A percentile compares a stretch with the other conserved stretches of the same genome.
phyloP scores from a whole-genome alignment of 2,797 vertebrate species.

The Amblyraja radiata region DNA sequence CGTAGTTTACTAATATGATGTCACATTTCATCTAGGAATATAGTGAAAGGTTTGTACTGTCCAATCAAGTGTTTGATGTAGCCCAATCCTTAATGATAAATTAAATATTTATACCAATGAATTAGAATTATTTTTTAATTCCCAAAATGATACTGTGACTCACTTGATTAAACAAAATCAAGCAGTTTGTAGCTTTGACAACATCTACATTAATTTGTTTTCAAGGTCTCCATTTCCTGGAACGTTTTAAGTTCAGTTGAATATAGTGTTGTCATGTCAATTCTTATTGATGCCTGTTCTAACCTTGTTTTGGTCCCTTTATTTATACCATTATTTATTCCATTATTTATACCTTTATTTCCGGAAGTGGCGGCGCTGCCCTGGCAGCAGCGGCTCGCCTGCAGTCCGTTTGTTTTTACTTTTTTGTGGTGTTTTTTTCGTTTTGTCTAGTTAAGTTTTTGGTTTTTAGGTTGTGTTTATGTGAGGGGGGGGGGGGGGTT shows the following conservation, averaged over 20 bases:
- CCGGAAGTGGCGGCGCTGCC: no score
- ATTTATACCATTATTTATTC: not conserved
- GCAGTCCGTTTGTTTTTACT: no score
- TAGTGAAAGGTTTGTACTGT: not conserved
- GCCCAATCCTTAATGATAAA: not conserved
- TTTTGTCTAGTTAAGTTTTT: no score
- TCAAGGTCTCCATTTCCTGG: conserved; percentile 15
- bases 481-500: no score
- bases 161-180: not conserved
- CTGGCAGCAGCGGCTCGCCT: no score
- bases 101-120: not conserved
- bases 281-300: not conserved
- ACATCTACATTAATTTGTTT: not conserved
- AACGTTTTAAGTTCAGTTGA: not conserved
- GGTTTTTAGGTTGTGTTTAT: no score
- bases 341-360: no score
- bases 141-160: not conserved
- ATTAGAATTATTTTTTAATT: not conserved
- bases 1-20: not conserved
- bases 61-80: not conserved
- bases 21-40: not conserved
- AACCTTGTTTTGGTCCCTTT: not conserved
- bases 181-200: not conserved
- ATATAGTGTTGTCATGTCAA: not conserved
- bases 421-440: no score